Evolutionary conservation across 2,888 invertebrate genomes (phyloP), one percentile per base, ranked within the genome.

Genomic region (Hoplodrina blanda): DNA sequence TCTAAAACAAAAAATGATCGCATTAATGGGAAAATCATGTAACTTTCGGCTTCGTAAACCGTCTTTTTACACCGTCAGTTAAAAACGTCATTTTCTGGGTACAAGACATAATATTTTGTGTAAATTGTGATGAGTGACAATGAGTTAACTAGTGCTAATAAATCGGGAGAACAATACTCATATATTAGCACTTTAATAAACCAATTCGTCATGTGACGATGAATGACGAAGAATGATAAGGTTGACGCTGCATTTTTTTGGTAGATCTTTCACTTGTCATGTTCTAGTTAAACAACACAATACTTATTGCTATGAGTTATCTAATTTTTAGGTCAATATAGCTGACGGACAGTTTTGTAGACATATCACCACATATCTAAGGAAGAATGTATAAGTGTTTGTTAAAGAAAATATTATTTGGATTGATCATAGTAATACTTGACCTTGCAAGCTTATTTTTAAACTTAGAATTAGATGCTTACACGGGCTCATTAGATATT

Each of bases 131-230:
- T 50, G 15, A 41, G 41, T 64, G 64, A 25, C 20, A 11, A 44
- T 30, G 41, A 2, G 37, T 2, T 62, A 54, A 37, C 7, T 30
- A 50, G 2, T 25, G 46, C 15, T 72, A 73, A 71, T 50, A 72
- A n/a, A 25, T 41, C 8, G 2, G 4, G 8, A 33, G 13, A 55
- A 50, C 19, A 71, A 73, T 44, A 10, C 44, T 19, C 13, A 50
- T 15, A 0, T 46, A 19, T 73, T 71, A 73, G 25, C 73, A 52
- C 50, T 46, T 19, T 3, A 33, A 41, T 25, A 13, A 37, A 52
- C 17, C 13, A 11, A 25, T 20, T 56, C 25, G 33, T 65, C 50
- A 52, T 56, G 17, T 52, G 64, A 64, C 17, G 17, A 50, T 3
- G 5, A 49, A 1, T 20, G 33, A 64, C 49, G 25, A 56, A 25